phyloP scores from a whole-genome alignment of 2,888 invertebrate species.

The Rhimphoctona megacephalus region DNA sequence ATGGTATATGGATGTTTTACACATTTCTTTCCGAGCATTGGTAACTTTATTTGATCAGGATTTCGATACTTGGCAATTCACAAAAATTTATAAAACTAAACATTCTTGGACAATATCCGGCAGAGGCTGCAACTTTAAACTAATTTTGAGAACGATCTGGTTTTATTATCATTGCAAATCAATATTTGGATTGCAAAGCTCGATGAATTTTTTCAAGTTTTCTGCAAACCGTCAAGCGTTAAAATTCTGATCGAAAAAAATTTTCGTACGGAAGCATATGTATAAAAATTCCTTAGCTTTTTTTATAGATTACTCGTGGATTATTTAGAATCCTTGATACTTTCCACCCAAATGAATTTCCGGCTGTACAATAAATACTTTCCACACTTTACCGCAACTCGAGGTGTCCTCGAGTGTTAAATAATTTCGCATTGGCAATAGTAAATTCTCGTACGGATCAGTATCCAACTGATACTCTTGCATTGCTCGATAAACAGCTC shows the following conservation, averaged over 20 bases:
- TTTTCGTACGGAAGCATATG: neutral
- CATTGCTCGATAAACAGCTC: constrained; percentile 89
- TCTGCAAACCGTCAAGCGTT: neutral
- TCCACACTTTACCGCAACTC: constrained; percentile 88
- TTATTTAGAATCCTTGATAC: constrained; percentile 14
- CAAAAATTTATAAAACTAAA: neutral
- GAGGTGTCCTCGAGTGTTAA: constrained; percentile 86
- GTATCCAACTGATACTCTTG: constrained; percentile 89
- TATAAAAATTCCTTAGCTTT: neutral
- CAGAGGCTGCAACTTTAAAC: neutral
- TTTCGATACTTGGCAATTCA: neutral
- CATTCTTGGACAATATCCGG: neutral
- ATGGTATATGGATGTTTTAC: neutral
- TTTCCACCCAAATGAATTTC: constrained; percentile 77
- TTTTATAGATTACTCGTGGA: neutral
- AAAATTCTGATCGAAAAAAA: neutral
- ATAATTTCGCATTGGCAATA: constrained; percentile 87
- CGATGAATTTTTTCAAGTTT: neutral
- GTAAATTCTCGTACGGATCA: constrained; percentile 88
- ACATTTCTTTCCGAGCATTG: neutral
- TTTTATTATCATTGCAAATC: neutral
- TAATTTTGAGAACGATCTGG: no score
- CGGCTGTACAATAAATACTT: constrained; percentile 85
- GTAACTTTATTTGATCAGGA: neutral
- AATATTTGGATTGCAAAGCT: neutral